Evolutionary conservation across 2,113 vertebrate species (phyloP), one percentile per base, ranked within the genome.

Genomic region (Myiozetetes cayanensis): DNA sequence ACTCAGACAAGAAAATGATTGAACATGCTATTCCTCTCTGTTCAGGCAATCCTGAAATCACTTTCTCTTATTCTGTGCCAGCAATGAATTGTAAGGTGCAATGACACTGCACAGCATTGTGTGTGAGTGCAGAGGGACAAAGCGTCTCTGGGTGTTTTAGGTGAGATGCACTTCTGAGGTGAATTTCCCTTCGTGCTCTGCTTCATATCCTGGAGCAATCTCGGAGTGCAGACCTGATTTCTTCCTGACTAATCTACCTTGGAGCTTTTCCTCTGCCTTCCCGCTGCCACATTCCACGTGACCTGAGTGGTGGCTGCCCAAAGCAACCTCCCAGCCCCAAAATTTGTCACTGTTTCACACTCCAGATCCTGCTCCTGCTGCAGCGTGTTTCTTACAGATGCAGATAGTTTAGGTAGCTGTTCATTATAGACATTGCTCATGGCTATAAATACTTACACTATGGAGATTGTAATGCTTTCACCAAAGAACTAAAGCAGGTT

Each of bases 281-380:
- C 70, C 0, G 0, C 24, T 49, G 68, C 22, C 46, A 15, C 4
- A 1, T 21, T 24, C 43, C 27, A 6, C 3, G 11, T 1, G 2
- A 8, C 30, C n/a, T 11, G 30, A 3, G 0, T 0, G 0, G 49
- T 0, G 1, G n/a, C 37, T 59, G 59, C 21, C n/a, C 50, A 23
- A 19, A 53, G 27, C 33, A 13, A 31, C 10, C 44, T 41, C 33
- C 31, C 15, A 5, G 9, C 24, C 55, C 87, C 56, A 4, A 16
- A 33, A 66, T 7, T 3, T 31, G 37, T 20, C 43, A 18, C 10
- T 14, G 39, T 22, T 74, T 44, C 50, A 33, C 33, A 44, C 44
- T 14, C 18, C 10, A 6, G 33, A 33, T 33, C 35, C 35, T 44
- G 28, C 67, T 84, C 39, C 39, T 59, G 6, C 27, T 39, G 73